Base-by-base conservation (phyloP, 1,140 invertebrate species). In the Drosophila tani region DNA sequence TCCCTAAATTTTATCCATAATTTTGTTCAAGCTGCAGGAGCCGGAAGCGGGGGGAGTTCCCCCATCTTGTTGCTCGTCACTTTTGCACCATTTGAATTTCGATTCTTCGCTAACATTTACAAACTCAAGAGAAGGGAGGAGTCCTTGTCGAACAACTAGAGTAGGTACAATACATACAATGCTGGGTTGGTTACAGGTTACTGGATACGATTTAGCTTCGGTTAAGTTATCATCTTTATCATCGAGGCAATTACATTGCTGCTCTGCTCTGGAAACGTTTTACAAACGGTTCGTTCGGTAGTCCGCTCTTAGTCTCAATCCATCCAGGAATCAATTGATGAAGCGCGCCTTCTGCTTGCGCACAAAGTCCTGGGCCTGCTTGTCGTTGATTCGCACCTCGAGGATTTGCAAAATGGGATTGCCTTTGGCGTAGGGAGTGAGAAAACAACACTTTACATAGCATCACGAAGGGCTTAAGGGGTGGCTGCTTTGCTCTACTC, bases 321-420 rank as follows among this genome's bases (percentile, higher is more conserved):
- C 49, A 24, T 41, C 64, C 75, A 68, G 94, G 41, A 94, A 91
- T 94, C 94, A 94, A 55, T 83, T 91, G 79, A 92, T 84, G 71
- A 83, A 79, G 43, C 92, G 79, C 29, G 91, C 82, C 92, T 95
- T 96, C 93, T 97, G 96, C 91, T 97, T 97, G 91, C 96, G 97
- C 15, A 98, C 96, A 94, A 99, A 99, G 74, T 99, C 97, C 80
- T 96, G 94, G 21, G 98, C 98, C 79, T 95, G 93, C 92, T 97
- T 97, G 93, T 99, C 98, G 84, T 96, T 96, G 19, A 95, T 95
- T 83, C 98, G 94, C 35, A 95, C 96, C 91, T 97, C 96, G 74
- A 99, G 92, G 69, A 98, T 97, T 93, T 97, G 96, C 43, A 99
- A 93, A 71, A 98, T 97, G 19, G 96, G 96, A 93, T 97, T 96